phyloP scores from a whole-genome alignment of 2,113 vertebrate species.

The Cairina moschata region DNA sequence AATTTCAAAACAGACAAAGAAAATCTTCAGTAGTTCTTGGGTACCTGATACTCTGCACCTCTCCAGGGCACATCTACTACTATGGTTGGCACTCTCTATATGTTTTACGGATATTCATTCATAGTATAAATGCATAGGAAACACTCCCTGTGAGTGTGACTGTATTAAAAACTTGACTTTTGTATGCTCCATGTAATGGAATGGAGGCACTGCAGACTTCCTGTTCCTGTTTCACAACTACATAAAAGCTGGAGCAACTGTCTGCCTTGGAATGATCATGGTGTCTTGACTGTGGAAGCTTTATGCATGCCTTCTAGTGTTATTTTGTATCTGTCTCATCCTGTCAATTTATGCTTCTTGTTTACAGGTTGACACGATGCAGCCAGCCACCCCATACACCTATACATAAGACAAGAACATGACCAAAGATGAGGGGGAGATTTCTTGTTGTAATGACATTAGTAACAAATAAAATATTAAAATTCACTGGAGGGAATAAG shows the following conservation, averaged over 20 bases:
- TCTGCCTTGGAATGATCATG: background rate
- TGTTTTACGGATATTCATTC: background rate
- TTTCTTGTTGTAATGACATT: background rate
- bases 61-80: background rate
- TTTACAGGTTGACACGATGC: background rate
- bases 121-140: background rate
- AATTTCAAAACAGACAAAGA: background rate
- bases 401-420: background rate
- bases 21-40: background rate
- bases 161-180: background rate
- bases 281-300: background rate
- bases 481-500: background rate
- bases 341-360: background rate
- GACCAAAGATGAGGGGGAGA: background rate
- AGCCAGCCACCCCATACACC: background rate
- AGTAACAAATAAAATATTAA: constrained; percentile 11
- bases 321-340: background rate
- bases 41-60: background rate
- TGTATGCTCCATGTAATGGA: background rate
- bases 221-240: background rate
- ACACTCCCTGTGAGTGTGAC: background rate
- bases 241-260: background rate
- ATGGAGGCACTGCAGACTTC: background rate
- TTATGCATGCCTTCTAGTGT: background rate
- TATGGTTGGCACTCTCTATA: background rate